Evolutionary conservation across 2,113 vertebrate genomes (phyloP), one percentile per base, ranked within the genome.

Genomic region (Hypocryptadius cinnamomeus): DNA sequence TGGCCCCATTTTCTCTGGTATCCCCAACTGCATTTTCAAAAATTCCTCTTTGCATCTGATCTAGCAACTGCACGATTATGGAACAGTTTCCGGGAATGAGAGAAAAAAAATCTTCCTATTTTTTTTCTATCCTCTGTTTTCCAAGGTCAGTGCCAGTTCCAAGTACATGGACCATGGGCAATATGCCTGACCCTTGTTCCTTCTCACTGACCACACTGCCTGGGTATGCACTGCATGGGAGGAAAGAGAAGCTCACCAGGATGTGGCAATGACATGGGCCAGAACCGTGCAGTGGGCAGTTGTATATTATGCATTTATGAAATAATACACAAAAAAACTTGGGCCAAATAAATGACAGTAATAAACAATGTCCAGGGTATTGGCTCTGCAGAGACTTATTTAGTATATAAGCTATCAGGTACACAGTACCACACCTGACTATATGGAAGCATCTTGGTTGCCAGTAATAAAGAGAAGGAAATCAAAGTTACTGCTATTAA

Each of bases 1-100:
- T 88, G 88, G 82, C 56, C 39, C 85, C 79, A 66, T 88, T 95
- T 96, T 95, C 72, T 88, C 54, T 78, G 60, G 76, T 87, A 83
- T 83, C 60, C 69, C 76, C 85, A 93, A 39, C 33, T 66, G 19
- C 35, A 8, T 93, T 83, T 91, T 80, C 27, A 68, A 47, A 90
- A 66, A 76, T 77, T 22, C 30, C 11, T 23, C 8, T 83, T 91
- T 16, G 15, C 27, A 40, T 47, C 42, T 61, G 30, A 66, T 24
- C 63, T 50, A 63, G 9, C 8, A 83, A 73, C 21, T 28, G 27
- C 48, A 45, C 15, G 39, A 30, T 57, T 73, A 65, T 15, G 40
- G 48, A 83, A 69, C 0, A 1, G 27, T 30, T 79, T 3, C 1
- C 44, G 19, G 3, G 11, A 27, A 21, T 53, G 15, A 45, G 22